phyloP scores from a whole-genome alignment of 2,113 vertebrate species.

The Urocitellus parryii region DNA sequence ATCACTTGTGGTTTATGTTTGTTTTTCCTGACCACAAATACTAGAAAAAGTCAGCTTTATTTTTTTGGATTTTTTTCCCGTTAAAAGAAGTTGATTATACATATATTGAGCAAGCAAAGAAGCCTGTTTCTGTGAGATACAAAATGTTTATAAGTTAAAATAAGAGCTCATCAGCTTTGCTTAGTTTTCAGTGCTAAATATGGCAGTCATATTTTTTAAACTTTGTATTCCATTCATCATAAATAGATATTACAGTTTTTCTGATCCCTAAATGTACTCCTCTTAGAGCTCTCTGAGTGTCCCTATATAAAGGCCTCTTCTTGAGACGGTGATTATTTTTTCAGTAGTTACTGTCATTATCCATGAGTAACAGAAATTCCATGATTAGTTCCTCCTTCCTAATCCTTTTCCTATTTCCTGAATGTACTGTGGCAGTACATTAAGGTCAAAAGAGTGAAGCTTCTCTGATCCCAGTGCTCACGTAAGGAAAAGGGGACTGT shows the following conservation, averaged over 20 bases:
- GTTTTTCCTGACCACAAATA: neutral
- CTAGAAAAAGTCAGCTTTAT: neutral
- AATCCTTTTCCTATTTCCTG: neutral
- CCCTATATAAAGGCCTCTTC: neutral
- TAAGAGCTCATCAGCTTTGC: neutral
- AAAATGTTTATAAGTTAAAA: neutral
- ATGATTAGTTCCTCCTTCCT: neutral
- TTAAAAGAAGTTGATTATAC: neutral
- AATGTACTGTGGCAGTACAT: neutral
- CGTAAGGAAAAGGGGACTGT: neutral
- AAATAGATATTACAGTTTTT: neutral
- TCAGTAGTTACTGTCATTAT: neutral
- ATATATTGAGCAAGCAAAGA: neutral
- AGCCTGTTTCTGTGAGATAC: neutral
- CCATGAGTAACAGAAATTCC: neutral
- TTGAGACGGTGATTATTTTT: neutral
- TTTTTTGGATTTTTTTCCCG: neutral
- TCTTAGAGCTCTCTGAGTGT: neutral
- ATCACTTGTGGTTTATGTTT: neutral
- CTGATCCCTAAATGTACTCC: neutral
- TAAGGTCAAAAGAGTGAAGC: neutral
- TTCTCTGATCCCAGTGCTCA: neutral
- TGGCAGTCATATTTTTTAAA: neutral
- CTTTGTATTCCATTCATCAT: slow-evolving; percentile 20
- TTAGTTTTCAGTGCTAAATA: neutral